phyloP scores from a whole-genome alignment of 2,113 vertebrate species.

The Chunga burmeisteri region DNA sequence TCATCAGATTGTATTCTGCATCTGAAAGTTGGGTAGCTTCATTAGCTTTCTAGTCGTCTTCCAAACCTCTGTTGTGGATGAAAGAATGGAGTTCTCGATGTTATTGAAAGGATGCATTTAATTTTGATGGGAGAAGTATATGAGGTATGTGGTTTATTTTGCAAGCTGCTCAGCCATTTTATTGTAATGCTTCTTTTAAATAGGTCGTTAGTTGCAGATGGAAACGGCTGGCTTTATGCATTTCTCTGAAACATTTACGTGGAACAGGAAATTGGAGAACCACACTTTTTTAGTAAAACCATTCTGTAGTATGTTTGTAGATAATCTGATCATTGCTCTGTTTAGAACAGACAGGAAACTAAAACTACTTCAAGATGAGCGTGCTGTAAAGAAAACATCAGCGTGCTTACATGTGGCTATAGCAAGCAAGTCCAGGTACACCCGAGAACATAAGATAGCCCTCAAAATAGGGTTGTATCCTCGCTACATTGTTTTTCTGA shows the following conservation, averaged over 20 bases:
- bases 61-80: neutral
- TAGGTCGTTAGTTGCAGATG: rapidly evolving
- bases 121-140: neutral
- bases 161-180: neutral
- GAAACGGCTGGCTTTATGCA: neutral
- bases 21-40: neutral
- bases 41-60: neutral
- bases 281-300: neutral
- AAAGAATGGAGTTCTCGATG: neutral
- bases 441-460: neutral
- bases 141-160: neutral
- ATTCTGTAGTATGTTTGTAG: neutral
- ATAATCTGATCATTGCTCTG: neutral
- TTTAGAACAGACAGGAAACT: neutral
- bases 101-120: neutral
- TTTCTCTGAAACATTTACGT: neutral
- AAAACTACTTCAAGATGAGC: neutral
- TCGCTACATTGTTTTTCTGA: neutral
- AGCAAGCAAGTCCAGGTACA: neutral
- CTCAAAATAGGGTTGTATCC: neutral
- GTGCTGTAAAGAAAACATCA: neutral
- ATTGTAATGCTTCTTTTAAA: neutral
- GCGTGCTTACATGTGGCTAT: neutral
- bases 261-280: neutral
- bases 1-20: neutral